phyloP scores from a whole-genome alignment of 2,797 vertebrate genomes.

The Anomalospiza imberbis region DNA sequence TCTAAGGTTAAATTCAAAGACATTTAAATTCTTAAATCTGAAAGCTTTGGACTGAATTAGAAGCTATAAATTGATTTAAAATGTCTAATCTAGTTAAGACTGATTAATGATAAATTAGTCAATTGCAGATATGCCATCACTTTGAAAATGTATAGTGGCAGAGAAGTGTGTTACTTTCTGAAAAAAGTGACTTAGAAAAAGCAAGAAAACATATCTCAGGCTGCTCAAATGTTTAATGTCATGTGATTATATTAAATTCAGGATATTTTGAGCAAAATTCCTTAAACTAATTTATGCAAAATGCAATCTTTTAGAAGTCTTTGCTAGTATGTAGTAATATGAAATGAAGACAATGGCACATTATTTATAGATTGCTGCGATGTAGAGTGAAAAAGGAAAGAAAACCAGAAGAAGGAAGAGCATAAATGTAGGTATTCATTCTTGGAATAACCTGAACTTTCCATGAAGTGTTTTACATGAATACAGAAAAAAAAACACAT shows the following conservation, averaged over 20 bases:
- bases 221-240: background rate
- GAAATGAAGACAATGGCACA: background rate
- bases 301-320: background rate
- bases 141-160: background rate
- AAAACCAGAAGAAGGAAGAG: background rate
- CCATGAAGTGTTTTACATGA: background rate
- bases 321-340: background rate
- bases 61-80: background rate
- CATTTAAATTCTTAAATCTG: background rate
- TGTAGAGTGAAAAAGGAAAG: background rate
- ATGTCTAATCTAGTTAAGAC: background rate
- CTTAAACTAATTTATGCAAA: background rate
- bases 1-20: background rate
- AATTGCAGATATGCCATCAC: background rate
- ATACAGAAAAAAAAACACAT: background rate
- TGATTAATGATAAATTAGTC: background rate
- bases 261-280: background rate
- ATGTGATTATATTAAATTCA: background rate
- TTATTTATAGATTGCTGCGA: background rate
- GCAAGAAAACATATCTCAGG: background rate
- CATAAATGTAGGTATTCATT: background rate
- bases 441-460: background rate
- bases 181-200: background rate
- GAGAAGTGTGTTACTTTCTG: background rate
- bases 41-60: background rate